Conservation (phyloP, 1,140 invertebrate species). For the Alviniconcha marisindica region DNA sequence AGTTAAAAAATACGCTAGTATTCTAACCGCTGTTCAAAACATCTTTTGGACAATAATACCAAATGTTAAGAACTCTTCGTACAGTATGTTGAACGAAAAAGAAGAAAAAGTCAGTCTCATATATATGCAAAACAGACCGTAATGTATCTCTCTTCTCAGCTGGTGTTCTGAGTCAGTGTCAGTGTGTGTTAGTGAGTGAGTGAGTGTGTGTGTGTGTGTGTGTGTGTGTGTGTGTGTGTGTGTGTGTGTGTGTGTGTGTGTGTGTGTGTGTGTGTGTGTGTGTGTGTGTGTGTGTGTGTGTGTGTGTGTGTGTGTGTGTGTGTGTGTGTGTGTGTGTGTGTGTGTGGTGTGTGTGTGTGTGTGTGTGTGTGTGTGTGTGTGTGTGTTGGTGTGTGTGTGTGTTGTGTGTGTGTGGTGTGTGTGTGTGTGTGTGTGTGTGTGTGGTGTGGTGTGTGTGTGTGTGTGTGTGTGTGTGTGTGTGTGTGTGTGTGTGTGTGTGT, state of each 20-base stretch:
- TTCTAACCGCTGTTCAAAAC: no score
- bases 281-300: conserved; percentile 97
- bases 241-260: conserved; percentile 85
- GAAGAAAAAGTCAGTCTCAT: no score
- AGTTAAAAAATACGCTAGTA: no score
- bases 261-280: conserved; percentile 92
- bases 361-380: no score
- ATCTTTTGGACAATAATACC: no score
- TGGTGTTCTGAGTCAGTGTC: background rate
- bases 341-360: no score
- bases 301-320: conserved; percentile 90
- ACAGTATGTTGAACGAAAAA: no score
- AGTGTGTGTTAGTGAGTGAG: background rate
- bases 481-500: background rate
- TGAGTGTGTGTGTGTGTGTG: conserved; percentile 4
- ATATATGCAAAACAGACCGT: no score
- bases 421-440: background rate
- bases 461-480: no score
- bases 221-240: background rate
- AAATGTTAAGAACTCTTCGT: no score
- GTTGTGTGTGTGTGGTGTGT: background rate
- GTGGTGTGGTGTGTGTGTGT: background rate
- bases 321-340: conserved; percentile 98
- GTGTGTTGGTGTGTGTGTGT: background rate
- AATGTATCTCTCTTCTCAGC: no score